A percentile compares a stretch with the other conserved stretches of the same genome.
Conservation (phyloP, 2,113 vertebrate species). For the Lutjanus erythropterus region DNA sequence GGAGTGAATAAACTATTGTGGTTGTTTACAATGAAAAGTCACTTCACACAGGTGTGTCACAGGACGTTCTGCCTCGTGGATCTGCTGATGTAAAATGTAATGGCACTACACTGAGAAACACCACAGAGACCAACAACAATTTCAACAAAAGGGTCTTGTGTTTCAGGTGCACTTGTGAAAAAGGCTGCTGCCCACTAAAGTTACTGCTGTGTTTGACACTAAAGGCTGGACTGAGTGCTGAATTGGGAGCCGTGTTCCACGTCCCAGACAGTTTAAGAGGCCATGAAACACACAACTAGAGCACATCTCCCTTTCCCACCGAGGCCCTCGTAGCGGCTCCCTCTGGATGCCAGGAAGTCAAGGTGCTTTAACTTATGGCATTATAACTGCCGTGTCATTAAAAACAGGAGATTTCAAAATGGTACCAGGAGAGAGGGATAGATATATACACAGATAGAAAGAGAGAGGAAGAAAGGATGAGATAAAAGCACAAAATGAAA, state of each 20-base stretch:
- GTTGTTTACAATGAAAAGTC: constrained; percentile 34
- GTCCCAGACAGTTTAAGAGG: constrained; percentile 68
- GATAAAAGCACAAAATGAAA: constrained; percentile 58
- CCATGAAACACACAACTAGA: constrained; percentile 69
- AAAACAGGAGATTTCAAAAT: constrained; percentile 63
- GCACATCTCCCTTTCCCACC: constrained; percentile 52
- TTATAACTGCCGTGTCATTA: constrained; percentile 66
- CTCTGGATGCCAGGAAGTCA: constrained; percentile 61
- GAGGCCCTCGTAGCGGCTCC: constrained; percentile 32
- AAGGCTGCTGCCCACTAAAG: constrained; percentile 32
- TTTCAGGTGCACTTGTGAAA: constrained; percentile 60
- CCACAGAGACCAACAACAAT: not conserved
- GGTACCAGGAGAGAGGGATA: constrained; percentile 33
- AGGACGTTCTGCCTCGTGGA: constrained; percentile 8
- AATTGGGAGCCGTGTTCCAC: constrained; percentile 32
- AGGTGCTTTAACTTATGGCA: constrained; percentile 67
- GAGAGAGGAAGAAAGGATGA: constrained; percentile 13
- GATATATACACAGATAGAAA: too few species aligned
- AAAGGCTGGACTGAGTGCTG: constrained; percentile 39
- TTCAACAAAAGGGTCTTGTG: constrained; percentile 53
- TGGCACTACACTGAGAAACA: not conserved
- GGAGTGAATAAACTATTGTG: constrained; percentile 11
- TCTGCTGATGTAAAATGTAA: constrained; percentile 17
- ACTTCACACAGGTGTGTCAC: not conserved
- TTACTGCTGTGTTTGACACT: constrained; percentile 54